phyloP scores from a whole-genome alignment of 2,888 invertebrate genomes.

The Heteromurus nitidus region DNA sequence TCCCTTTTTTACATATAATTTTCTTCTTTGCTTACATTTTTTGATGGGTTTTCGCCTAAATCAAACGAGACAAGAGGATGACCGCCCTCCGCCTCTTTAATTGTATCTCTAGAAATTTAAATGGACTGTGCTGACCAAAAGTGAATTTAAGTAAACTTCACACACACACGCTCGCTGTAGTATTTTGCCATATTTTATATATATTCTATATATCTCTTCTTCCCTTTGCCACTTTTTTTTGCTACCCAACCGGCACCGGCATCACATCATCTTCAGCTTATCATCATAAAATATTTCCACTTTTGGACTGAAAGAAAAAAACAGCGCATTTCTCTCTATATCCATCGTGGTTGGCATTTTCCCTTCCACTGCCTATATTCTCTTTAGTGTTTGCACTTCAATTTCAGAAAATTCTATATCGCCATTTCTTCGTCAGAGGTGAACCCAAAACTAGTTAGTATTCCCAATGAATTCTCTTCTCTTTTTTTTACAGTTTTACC shows the following conservation, averaged over 20 bases:
- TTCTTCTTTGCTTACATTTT: background rate
- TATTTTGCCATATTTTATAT: background rate
- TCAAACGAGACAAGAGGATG: constrained; percentile 27
- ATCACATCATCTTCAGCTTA: constrained; percentile 22
- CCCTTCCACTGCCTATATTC: too few relatives aligned
- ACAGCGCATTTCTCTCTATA: constrained; percentile 9
- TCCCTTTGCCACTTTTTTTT: background rate
- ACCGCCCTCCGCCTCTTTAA: constrained; percentile 56
- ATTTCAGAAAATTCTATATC: too few relatives aligned
- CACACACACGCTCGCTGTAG: too few relatives aligned
- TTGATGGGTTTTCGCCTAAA: constrained; percentile 27
- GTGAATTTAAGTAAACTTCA: background rate
- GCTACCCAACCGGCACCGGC: background rate
- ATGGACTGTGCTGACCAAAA: constrained; percentile 50
- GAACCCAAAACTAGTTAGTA: too few relatives aligned
- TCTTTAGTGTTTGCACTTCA: too few relatives aligned
- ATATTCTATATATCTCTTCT: background rate
- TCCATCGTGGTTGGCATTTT: constrained; percentile 22
- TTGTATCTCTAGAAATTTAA: constrained; percentile 56
- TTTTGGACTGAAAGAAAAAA: constrained; percentile 33
- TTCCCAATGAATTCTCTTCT: background rate
- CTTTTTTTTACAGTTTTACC: too few relatives aligned
- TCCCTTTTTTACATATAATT: background rate
- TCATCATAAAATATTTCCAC: constrained; percentile 51
- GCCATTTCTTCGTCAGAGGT: too few relatives aligned